A percentile compares a stretch with the other conserved stretches of the same genome.
These are phyloP conservation scores for Drosophila niveifrons DNA, from an alignment of 2,888 invertebrate genomes.

Conservation along the genomic window DNA sequence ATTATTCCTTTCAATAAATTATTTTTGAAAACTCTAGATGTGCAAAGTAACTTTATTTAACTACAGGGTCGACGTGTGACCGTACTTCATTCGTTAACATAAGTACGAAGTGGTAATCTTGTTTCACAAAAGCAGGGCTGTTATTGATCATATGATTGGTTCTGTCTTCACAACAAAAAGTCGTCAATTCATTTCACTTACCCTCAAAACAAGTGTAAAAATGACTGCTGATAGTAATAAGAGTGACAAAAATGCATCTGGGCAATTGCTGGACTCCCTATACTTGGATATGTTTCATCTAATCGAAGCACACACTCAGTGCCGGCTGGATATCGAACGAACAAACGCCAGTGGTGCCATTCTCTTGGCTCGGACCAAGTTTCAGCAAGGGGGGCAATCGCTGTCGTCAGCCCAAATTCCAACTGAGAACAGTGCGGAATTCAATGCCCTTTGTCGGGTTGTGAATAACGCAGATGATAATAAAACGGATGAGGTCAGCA, in stretches of 20 bases:
- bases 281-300: constrained; percentile 89
- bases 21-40: no score
- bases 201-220: neutral
- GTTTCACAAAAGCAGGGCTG: constrained; percentile 30
- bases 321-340: constrained; percentile 90
- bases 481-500: constrained; percentile 71
- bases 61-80: neutral
- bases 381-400: constrained; percentile 91
- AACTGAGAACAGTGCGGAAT: constrained; percentile 87
- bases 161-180: constrained; percentile 24
- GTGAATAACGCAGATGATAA: constrained; percentile 85
- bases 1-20: no score
- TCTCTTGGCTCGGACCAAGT: constrained; percentile 90
- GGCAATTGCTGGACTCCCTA: constrained; percentile 89
- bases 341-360: constrained; percentile 88
- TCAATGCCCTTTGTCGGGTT: constrained; percentile 85
- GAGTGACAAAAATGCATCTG: constrained; percentile 50
- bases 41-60: neutral
- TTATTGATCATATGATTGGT: constrained; percentile 52
- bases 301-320: constrained; percentile 90
- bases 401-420: constrained; percentile 89
- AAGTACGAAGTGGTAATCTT: constrained; percentile 29
- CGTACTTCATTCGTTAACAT: neutral
- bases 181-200: neutral
- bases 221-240: constrained; percentile 33